phyloP scores from a whole-genome alignment of 92 coral and sea anemone genomes.

The Palythoa grandis region DNA sequence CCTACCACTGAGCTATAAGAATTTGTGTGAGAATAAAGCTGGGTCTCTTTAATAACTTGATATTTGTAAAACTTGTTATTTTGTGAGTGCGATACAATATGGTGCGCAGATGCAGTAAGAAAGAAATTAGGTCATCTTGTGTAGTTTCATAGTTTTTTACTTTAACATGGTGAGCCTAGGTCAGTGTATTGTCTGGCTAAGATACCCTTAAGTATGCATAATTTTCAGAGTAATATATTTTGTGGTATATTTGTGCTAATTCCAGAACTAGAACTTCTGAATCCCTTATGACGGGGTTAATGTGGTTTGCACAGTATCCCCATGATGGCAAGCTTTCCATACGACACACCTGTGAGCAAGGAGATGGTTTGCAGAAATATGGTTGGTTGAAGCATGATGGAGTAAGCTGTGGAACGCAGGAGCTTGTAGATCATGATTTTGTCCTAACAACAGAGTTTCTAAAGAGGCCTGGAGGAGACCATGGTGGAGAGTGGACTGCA shows the following conservation, averaged over 20 bases:
- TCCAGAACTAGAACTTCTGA: slow-evolving; percentile 85
- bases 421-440: slow-evolving; percentile 86
- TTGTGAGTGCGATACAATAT: too few relatives aligned
- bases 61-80: too few relatives aligned
- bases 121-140: too few relatives aligned
- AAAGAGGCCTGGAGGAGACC: slow-evolving; percentile 82
- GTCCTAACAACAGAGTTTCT: slow-evolving; percentile 87
- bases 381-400: slow-evolving; percentile 99
- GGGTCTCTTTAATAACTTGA: too few relatives aligned
- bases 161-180: too few relatives aligned
- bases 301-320: slow-evolving; percentile 93
- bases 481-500: slow-evolving; percentile 99
- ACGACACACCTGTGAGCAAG: slow-evolving; percentile 96
- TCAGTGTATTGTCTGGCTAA: too few relatives aligned
- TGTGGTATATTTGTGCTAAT: background rate
- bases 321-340: slow-evolving; percentile 86
- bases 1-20: too few relatives aligned
- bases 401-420: slow-evolving; percentile 88
- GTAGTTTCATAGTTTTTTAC: too few relatives aligned
- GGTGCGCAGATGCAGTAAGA: too few relatives aligned
- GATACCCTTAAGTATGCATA: too few relatives aligned
- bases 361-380: slow-evolving; percentile 83
- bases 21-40: too few relatives aligned
- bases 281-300: slow-evolving; percentile 93
- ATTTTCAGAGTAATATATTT: too few relatives aligned